A percentile compares a stretch with the other conserved stretches of the same genome.
Evolutionary conservation across 2,797 vertebrate species (phyloP).

Genomic region (Aulostomus chinensis): DNA sequence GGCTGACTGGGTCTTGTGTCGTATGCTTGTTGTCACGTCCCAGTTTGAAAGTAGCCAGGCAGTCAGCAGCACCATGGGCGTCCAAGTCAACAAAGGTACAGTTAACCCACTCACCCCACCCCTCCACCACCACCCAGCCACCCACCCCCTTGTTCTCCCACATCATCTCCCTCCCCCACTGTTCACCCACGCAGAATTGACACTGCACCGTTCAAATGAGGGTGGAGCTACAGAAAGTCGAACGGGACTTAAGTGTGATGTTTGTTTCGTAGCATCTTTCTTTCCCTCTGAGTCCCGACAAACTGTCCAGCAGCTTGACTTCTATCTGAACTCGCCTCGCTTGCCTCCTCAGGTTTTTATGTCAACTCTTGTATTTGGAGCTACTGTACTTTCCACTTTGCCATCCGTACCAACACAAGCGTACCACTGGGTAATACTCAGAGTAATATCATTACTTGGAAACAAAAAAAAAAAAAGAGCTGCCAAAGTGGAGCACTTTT

Average conservation of each 20-base stretch:
- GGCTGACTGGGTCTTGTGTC: slow-evolving; percentile 64
- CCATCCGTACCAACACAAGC: too few relatives aligned
- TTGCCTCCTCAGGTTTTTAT: too few relatives aligned
- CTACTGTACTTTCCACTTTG: too few relatives aligned
- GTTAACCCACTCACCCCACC: slow-evolving; percentile 66
- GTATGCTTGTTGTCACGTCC: slow-evolving; percentile 78
- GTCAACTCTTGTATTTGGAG: too few relatives aligned
- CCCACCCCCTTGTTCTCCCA: slow-evolving; percentile 38
- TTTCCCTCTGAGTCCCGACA: too few relatives aligned
- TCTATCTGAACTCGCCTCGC: too few relatives aligned
- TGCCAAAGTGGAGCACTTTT: neutral
- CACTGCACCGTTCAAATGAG: slow-evolving; percentile 45
- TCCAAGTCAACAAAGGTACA: slow-evolving; percentile 82
- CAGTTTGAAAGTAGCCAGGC: slow-evolving; percentile 84
- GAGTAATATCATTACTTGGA: too few relatives aligned
- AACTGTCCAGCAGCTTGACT: too few relatives aligned
- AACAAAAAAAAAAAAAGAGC: neutral
- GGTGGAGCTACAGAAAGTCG: too few relatives aligned
- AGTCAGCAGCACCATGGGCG: slow-evolving; percentile 75
- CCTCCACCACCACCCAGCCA: slow-evolving; percentile 5
- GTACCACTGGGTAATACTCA: too few relatives aligned
- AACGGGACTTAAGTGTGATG: too few relatives aligned
- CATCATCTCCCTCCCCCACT: slow-evolving; percentile 38
- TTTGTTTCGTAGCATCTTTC: too few relatives aligned
- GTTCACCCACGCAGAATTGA: slow-evolving; percentile 44